Evolutionary conservation across 2,113 vertebrate genomes (phyloP), one percentile per base, ranked within the genome.

Genomic region (Psophia crepitans): DNA sequence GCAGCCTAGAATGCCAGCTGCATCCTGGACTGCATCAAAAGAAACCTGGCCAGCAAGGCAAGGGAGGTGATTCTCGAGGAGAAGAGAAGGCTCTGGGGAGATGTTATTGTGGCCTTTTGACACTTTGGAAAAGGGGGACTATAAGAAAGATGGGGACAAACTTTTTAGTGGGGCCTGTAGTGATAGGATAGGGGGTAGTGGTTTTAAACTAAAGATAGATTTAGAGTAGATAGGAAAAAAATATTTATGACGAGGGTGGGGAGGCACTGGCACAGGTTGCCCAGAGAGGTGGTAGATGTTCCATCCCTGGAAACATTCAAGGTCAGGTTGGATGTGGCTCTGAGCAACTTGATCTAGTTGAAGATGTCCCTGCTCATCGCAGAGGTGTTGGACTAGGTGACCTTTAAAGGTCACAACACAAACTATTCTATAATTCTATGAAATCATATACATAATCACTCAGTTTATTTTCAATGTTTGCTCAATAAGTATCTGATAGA

Each of bases 11-110:
- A 3, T 35, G 30, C 7, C 37, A 69, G 16, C 7, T 0, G 0
- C 20, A 28, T 26, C 37, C 15, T 58, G 48, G 12, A 54, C 37
- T 74, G 48, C 14, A 74, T 8, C 43, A 65, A 64, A 4, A 74
- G 54, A 19, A n/a, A 2, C 0, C 0, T 54, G 32, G 48, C 15
- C 41, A 71, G 63, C 28, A 57, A 57, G 32, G 12, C 0, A 0
- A 39, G 26, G 37, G 12, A 89, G 17, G 27, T 16, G 15, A 74
- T 51, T 83, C 49, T 35, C 11, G 4, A 51, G 26, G 4, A 51
- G 26, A 90, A 56, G 8, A 49, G n/a, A 68, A 82, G 16, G 11
- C 39, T 79, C 11, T 4, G 1, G 41, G 15, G 28, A 86, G 35
- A 70, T 5, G 30, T 32, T 2, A 35, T 16, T 60, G 20, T 4